phyloP scores from a whole-genome alignment of 2,113 vertebrate species.

The Myrmophylax atrothorax region DNA sequence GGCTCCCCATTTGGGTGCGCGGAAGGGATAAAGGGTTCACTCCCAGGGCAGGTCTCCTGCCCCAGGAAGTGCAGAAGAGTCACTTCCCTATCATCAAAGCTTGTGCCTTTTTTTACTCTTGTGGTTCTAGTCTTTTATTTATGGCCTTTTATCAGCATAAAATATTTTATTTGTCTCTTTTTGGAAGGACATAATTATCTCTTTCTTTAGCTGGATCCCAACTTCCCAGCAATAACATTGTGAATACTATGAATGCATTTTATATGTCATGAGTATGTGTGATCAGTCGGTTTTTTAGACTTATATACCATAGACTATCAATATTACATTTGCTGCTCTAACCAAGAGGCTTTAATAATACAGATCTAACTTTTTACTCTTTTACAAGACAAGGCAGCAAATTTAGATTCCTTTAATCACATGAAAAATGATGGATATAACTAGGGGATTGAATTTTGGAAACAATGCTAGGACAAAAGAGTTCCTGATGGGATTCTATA shows the following conservation, averaged over 20 bases:
- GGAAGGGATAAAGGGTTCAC: background rate
- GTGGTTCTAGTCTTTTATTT: background rate
- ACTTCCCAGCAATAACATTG: background rate
- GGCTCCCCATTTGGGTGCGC: background rate
- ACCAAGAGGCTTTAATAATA: conserved; percentile 32
- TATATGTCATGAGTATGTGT: background rate
- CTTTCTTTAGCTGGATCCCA: background rate
- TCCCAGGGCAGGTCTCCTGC: background rate
- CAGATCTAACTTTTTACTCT: conserved; percentile 43
- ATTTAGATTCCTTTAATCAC: conserved; percentile 68
- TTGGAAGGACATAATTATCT: background rate
- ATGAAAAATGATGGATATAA: conserved; percentile 65
- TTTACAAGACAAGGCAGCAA: conserved; percentile 63
- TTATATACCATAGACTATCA: conserved; percentile 37
- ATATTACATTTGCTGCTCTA: conserved; percentile 49
- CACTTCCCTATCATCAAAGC: background rate
- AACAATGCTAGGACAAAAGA: conserved; percentile 60
- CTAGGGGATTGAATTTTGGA: conserved; percentile 58
- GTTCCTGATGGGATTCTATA: conserved; percentile 62
- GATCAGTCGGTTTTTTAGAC: background rate
- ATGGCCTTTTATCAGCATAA: background rate
- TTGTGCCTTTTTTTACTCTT: background rate
- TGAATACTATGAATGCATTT: background rate
- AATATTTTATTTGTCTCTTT: background rate
- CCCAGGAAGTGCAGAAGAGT: too few species aligned